These are phyloP conservation scores for Natator depressus DNA, from an alignment of 2,113 vertebrate species.

Conservation along the genomic window DNA sequence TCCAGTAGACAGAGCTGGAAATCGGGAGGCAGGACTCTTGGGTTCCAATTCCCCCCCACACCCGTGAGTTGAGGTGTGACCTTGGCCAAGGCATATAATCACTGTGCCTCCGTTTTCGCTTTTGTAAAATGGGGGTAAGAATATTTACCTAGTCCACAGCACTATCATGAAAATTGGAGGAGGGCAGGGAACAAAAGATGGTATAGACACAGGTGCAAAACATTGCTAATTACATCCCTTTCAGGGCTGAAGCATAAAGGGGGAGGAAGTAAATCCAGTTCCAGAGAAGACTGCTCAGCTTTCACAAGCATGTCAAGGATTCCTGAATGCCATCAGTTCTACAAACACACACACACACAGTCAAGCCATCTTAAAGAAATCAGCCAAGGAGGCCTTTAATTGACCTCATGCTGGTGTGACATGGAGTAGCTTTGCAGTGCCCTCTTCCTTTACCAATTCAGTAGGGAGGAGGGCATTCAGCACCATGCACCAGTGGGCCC, in stretches of 20 bases:
- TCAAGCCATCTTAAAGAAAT: not conserved
- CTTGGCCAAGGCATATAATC: not conserved
- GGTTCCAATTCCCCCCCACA: not conserved
- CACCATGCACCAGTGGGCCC: not conserved
- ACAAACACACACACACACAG: not conserved
- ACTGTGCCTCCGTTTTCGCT: rapidly evolving
- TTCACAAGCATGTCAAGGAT: rapidly evolving
- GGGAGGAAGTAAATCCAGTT: not conserved
- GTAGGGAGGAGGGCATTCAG: not conserved
- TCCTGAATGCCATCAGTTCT: rapidly evolving
- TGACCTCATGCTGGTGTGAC: not conserved
- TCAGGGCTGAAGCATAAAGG: not conserved
- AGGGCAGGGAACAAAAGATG: not conserved
- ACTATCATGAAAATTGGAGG: rapidly evolving
- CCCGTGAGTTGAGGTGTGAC: not conserved
- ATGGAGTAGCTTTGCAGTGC: not conserved
- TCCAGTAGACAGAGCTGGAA: not conserved
- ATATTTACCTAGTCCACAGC: rapidly evolving
- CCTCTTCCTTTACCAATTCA: not conserved
- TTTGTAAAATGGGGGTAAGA: not conserved
- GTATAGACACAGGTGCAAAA: not conserved
- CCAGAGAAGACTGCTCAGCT: not conserved
- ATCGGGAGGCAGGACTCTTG: not conserved
- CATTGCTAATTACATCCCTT: rapidly evolving
- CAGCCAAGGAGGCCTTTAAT: not conserved